Base-by-base conservation (phyloP, 2,888 invertebrate species). In the Vandiemenella viatica region DNA sequence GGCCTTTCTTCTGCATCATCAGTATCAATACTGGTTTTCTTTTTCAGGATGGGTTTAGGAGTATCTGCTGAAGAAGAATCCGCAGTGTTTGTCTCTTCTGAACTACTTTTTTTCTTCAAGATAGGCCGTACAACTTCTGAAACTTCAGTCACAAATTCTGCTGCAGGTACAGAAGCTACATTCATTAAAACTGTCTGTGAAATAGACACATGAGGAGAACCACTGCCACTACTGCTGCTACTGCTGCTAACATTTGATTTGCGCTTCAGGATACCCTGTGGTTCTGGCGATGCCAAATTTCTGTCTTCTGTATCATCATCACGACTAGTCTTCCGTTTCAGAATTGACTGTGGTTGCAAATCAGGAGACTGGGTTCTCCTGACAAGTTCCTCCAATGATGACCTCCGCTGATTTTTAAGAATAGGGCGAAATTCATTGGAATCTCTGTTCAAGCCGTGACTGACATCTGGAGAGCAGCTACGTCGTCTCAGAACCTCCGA, bases 41-140 rank as follows among this genome's bases (percentile, higher is more conserved):
- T 91, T 67, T 90, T 90, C 37, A 90, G 65, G 60, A 90, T 90
- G 4, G 90, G 89, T 64, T 67, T 64, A 1, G 70, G 69, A 57
- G 57, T 63, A 10, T 55, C 57, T 26, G 47, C 47, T 8, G 47
- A 51, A 1, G 60, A 54, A 7, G 43, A 41, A 32, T 51, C 52
- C n/a, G 49, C 46, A 43, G 54, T 43, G n/a, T 52, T 26, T 54
- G 73, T 65, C 61, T 83, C 82, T 60, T 83, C 82, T 5, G 79
- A 76, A 58, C 80, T 77, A 59, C 82, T 81, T 62, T 87, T 87
- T 67, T 86, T 83, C 67, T 89, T 89, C 10, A 89, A 67, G 58
- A 89, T 89, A 2, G 88, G 87, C 58, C 79, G 75, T 0, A 85
- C 79, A 1, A 63, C 63, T 59, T 74, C 75, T 47, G 56, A 46